Percentiles rank a stretch among this genome's conserved stretches.
Evolutionary conservation across 2,113 vertebrate genomes (phyloP).

Genomic region (Puma concolor): DNA sequence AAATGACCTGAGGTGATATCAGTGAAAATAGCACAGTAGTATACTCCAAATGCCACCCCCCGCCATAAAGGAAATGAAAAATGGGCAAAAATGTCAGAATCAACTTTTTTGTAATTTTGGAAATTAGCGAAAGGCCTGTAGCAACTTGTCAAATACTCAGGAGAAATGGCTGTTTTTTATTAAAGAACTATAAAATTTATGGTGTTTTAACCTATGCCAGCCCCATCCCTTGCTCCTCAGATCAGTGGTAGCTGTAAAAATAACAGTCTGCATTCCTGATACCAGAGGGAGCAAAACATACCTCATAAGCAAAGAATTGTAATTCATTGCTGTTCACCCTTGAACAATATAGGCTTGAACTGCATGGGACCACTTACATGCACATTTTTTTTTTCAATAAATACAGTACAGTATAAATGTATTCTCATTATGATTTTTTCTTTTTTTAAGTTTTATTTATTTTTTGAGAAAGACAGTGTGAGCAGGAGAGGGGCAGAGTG

Average conservation of each 20-base stretch:
- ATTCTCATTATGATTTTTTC: neutral
- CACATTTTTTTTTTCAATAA: neutral
- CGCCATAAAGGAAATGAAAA: neutral
- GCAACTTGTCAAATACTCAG: neutral
- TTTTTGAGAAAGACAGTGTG: no score
- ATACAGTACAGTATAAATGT: neutral
- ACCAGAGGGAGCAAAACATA: neutral
- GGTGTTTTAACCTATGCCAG: neutral
- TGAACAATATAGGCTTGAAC: neutral
- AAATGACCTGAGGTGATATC: neutral
- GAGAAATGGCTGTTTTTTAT: neutral
- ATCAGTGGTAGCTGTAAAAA: neutral
- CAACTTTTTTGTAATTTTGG: neutral
- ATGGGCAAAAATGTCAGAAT: neutral
- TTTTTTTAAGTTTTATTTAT: neutral
- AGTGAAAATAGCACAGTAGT: neutral
- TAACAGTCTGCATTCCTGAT: neutral
- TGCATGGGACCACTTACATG: neutral
- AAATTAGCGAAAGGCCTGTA: neutral
- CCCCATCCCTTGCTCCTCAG: neutral
- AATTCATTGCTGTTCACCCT: neutral
- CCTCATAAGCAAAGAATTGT: neutral
- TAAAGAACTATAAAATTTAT: neutral
- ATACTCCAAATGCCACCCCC: neutral
- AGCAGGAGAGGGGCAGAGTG: no score